phyloP scores from a whole-genome alignment of 2,888 invertebrate species.

The Rhimphoctona megacephalus region DNA sequence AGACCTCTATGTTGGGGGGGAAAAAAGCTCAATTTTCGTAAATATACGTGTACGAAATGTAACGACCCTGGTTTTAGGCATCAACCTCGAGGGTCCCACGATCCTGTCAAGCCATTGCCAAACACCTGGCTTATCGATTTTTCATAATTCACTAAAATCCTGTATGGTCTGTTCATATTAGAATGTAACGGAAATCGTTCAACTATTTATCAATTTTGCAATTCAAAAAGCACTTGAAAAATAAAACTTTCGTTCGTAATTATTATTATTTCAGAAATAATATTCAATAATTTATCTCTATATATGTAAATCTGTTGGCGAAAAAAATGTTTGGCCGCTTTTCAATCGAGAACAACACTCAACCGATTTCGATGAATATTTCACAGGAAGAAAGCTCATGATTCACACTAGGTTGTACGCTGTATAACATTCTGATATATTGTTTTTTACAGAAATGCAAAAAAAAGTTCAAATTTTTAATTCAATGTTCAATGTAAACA shows the following conservation, averaged over 20 bases:
- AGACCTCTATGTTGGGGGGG: background rate
- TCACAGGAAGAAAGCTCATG: too few species aligned
- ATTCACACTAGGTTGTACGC: too few species aligned
- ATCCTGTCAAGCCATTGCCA: constrained; percentile 7
- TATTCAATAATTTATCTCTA: too few species aligned
- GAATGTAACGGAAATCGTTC: background rate
- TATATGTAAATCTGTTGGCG: too few species aligned
- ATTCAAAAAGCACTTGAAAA: background rate
- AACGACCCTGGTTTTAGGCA: background rate
- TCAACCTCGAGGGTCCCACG: constrained; percentile 11
- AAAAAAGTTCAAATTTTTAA: too few species aligned
- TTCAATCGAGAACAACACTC: too few species aligned
- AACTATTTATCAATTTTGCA: background rate
- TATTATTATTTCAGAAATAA: too few species aligned
- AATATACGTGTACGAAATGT: constrained; percentile 5
- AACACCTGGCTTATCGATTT: constrained; percentile 52
- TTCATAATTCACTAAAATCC: constrained; percentile 7
- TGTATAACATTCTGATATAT: too few species aligned
- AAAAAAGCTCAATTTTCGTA: constrained; percentile 42
- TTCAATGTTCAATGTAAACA: too few species aligned
- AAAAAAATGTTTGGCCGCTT: too few species aligned
- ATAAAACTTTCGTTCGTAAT: background rate
- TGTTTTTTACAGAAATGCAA: too few species aligned
- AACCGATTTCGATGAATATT: too few species aligned
- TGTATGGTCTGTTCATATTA: background rate